A percentile compares a stretch with the other conserved stretches of the same genome.
phyloP scores from a whole-genome alignment of 2,888 invertebrate genomes.

The Leuctra nigra region DNA sequence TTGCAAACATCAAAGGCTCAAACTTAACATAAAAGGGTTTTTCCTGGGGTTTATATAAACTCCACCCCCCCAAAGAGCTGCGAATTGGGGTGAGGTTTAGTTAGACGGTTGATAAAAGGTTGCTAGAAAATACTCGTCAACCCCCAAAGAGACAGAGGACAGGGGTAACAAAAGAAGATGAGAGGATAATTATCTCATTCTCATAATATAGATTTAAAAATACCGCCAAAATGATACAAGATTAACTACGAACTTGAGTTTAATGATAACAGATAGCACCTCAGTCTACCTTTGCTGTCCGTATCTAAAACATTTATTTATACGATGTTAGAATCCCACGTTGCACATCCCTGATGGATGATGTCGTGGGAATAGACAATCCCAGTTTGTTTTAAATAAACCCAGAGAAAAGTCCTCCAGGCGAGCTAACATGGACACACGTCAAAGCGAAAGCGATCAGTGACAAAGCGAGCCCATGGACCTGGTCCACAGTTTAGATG shows the following conservation, averaged over 20 bases:
- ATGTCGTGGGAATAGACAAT: no score
- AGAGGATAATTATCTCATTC: no score
- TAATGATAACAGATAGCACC: no score
- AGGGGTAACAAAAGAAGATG: background rate
- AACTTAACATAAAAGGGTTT: slow-evolving; percentile 27
- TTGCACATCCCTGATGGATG: background rate
- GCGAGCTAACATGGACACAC: slow-evolving; percentile 11
- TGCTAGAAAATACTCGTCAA: slow-evolving; percentile 15
- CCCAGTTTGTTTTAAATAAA: slow-evolving; percentile 13
- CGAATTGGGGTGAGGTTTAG: slow-evolving; percentile 8
- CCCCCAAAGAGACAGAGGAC: slow-evolving; percentile 17
- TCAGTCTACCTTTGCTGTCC: no score
- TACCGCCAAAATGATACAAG: no score
- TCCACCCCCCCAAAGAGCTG: slow-evolving; percentile 10
- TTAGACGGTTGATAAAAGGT: slow-evolving; percentile 21
- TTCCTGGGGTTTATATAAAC: slow-evolving; percentile 19
- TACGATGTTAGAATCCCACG: no score
- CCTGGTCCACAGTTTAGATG: no score
- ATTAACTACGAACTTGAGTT: no score
- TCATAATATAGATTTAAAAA: no score
- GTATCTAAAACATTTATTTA: no score
- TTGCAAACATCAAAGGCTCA: slow-evolving; percentile 26
- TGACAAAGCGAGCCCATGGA: no score
- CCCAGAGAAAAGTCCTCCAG: background rate
- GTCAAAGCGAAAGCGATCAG: no score